A percentile compares a stretch with the other conserved stretches of the same genome.
Evolutionary conservation across 2,113 vertebrate species (phyloP).

Genomic region (Pygoscelis antarcticus): DNA sequence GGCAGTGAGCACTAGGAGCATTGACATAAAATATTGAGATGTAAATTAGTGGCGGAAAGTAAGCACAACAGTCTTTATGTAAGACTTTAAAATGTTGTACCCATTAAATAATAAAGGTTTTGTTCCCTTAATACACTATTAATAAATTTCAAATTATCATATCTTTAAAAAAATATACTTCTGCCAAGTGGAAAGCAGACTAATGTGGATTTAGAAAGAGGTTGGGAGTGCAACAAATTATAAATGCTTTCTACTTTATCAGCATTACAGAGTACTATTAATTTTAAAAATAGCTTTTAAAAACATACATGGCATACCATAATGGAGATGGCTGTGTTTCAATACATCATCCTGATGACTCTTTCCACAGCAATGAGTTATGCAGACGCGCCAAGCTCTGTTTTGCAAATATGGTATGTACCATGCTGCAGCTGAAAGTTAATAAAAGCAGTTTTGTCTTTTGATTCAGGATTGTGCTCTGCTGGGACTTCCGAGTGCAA

Average conservation of each 20-base stretch:
- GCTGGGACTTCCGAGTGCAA: neutral
- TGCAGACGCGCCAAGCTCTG: neutral
- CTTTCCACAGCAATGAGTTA: slow-evolving; percentile 17
- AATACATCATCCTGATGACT: slow-evolving; percentile 50
- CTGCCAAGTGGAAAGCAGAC: neutral
- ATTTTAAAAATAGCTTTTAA: slow-evolving; percentile 70
- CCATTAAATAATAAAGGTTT: slow-evolving; percentile 35
- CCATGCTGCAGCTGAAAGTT: neutral
- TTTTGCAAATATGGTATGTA: neutral
- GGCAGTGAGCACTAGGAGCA: neutral
- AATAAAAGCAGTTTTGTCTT: neutral
- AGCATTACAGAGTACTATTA: slow-evolving; percentile 53
- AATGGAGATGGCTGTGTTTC: slow-evolving; percentile 50
- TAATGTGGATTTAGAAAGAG: slow-evolving; percentile 27
- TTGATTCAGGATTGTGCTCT: neutral
- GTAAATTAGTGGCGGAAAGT: neutral
- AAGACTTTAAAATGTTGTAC: neutral
- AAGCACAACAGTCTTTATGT: neutral
- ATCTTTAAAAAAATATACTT: slow-evolving; percentile 1
- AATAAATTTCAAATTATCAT: slow-evolving; percentile 20
- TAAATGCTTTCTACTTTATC: slow-evolving; percentile 61
- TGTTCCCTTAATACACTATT: neutral
- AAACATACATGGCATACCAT: slow-evolving; percentile 63
- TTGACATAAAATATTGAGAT: neutral
- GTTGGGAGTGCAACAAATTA: slow-evolving; percentile 43